phyloP scores from a whole-genome alignment of 2,113 vertebrate genomes.

The Terrapene triunguis region DNA sequence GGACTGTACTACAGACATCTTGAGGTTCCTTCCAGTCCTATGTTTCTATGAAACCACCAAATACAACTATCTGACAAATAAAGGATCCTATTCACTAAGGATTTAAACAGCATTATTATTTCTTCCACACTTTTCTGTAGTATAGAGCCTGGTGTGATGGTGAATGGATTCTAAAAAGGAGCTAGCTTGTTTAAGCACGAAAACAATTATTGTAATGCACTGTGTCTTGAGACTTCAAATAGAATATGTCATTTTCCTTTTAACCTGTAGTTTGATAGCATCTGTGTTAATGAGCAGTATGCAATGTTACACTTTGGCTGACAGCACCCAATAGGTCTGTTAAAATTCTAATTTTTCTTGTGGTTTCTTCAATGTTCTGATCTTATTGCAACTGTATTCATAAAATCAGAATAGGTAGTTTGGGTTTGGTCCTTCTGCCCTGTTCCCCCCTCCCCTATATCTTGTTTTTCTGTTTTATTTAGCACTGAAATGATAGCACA shows the following conservation, averaged over 20 bases:
- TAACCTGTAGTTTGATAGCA: not conserved
- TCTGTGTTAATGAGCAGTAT: rapidly evolving
- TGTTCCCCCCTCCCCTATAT: not conserved
- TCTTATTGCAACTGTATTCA: not conserved
- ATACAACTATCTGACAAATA: not conserved
- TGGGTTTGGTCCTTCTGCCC: not conserved
- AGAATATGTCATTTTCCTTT: not conserved
- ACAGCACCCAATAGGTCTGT: not conserved
- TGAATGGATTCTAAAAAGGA: not conserved
- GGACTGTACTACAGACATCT: too few relatives aligned
- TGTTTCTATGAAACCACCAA: too few relatives aligned
- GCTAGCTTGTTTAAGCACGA: not conserved
- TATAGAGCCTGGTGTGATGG: not conserved
- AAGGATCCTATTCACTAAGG: not conserved
- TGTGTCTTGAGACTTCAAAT: not conserved
- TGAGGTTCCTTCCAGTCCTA: too few relatives aligned
- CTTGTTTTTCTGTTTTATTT: not conserved
- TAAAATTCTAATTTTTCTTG: not conserved
- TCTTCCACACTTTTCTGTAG: rapidly evolving
- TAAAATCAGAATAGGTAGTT: not conserved
- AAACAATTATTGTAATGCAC: not conserved
- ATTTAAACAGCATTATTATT: not conserved
- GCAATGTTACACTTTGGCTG: not conserved
- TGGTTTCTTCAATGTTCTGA: not conserved
- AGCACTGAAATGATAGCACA: not conserved